Conservation (phyloP, 1,140 invertebrate genomes). For the Solenopsis invicta region DNA sequence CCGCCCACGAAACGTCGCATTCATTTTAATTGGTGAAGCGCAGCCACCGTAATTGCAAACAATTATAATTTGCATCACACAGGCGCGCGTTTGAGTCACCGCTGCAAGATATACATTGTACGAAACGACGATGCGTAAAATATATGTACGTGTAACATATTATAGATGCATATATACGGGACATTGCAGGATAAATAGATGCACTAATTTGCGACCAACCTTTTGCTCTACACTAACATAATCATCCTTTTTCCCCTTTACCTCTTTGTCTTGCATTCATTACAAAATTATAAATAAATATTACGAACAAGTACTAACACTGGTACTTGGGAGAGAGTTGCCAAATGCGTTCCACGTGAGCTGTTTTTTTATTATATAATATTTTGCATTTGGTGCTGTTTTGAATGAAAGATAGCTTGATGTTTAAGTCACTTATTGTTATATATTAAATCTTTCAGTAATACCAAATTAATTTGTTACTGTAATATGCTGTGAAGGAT, state of each 20-base stretch:
- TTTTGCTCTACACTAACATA: background rate
- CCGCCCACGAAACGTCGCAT: slow-evolving; percentile 9
- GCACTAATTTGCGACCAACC: background rate
- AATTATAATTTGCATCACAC: slow-evolving; percentile 28
- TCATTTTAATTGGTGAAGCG: background rate
- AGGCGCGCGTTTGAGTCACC: background rate
- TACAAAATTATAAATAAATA: background rate
- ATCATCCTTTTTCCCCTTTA: background rate
- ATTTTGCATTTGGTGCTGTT: no score
- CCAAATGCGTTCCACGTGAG: no score
- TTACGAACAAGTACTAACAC: no score
- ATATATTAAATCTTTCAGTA: no score
- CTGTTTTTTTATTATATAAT: no score
- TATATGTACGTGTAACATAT: background rate
- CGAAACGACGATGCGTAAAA: background rate
- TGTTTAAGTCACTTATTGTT: no score
- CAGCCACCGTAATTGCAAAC: slow-evolving; percentile 18
- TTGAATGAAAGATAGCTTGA: no score
- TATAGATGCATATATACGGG: background rate
- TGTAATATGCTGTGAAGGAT: no score
- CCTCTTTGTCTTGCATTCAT: background rate
- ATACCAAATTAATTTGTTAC: no score
- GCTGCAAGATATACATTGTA: background rate
- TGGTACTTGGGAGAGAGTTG: no score
- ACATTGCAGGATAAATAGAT: background rate